A percentile compares a stretch with the other conserved stretches of the same genome.
Evolutionary conservation across 2,113 vertebrate genomes (phyloP).

Genomic region (Silurus asotus): DNA sequence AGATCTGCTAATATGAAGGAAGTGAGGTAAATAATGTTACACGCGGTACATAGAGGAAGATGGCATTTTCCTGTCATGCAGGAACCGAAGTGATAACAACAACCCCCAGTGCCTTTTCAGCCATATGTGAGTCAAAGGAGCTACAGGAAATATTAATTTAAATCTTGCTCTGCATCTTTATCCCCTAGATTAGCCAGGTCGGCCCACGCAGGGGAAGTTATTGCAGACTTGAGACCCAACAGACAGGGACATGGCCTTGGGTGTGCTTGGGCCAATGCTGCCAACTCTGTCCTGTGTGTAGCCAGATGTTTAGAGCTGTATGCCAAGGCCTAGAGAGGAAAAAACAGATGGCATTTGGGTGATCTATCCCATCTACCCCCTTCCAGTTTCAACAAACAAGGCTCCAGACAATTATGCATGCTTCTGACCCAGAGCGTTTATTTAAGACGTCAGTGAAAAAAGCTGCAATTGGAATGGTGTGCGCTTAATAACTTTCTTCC

Average conservation of each 20-base stretch:
- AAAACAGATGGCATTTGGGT: conserved; percentile 44
- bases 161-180: conserved; percentile 15
- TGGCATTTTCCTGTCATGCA: not conserved
- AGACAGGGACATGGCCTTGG: conserved; percentile 19
- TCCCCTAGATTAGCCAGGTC: not conserved
- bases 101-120: not conserved
- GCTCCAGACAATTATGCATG: not conserved
- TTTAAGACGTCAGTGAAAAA: conserved; percentile 1
- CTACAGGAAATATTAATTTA: not conserved
- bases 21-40: not conserved
- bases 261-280: conserved; percentile 18
- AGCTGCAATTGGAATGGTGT: conserved; percentile 21
- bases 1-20: not conserved
- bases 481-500: conserved; percentile 25
- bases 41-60: not conserved
- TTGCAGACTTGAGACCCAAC: conserved; percentile 11
- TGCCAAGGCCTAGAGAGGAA: conserved; percentile 38
- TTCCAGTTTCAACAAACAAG: conserved; percentile 24
- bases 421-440: not conserved
- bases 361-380: conserved; percentile 35
- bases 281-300: conserved; percentile 22
- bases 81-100: not conserved
- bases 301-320: conserved; percentile 40
- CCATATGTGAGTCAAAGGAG: not conserved
- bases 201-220: conserved; percentile 3